A percentile compares a stretch with the other conserved stretches of the same genome.
These are phyloP conservation scores for Steinernema scapterisci DNA, from an alignment of 2,888 invertebrate species.

Conservation along the genomic window DNA sequence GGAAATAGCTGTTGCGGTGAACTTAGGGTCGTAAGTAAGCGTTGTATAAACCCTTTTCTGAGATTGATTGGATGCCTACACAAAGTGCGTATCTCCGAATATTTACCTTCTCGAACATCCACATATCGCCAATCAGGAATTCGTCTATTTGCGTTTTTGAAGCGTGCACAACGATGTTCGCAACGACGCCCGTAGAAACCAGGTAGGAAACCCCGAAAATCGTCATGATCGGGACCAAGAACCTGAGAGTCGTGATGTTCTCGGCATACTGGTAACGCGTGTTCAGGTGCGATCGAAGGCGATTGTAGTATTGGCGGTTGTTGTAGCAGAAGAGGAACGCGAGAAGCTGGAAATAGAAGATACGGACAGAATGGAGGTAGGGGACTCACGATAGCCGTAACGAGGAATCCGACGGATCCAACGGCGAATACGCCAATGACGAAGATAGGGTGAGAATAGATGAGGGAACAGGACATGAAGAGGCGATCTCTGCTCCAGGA, in stretches of 20 bases:
- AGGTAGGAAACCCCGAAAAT: slow-evolving; percentile 33
- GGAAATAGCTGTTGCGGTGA: no score
- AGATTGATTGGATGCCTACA: no score
- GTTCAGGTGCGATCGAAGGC: slow-evolving; percentile 28
- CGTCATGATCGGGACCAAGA: slow-evolving; percentile 33
- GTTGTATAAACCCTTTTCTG: no score
- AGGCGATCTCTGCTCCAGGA: slow-evolving; percentile 29
- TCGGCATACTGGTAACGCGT: slow-evolving; percentile 37
- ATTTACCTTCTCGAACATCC: slow-evolving; percentile 35
- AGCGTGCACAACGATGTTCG: slow-evolving; percentile 31
- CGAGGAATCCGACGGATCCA: slow-evolving; percentile 30
- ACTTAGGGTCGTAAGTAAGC: no score
- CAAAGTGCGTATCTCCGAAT: not conserved
- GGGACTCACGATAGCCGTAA: slow-evolving; percentile 28
- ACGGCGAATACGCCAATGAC: slow-evolving; percentile 34
- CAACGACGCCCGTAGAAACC: slow-evolving; percentile 29
- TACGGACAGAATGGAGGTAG: not conserved
- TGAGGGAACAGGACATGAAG: slow-evolving; percentile 33
- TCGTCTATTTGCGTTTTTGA: slow-evolving; percentile 8
- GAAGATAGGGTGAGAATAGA: slow-evolving; percentile 33
- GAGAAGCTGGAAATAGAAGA: slow-evolving; percentile 19
- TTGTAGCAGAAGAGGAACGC: slow-evolving; percentile 34
- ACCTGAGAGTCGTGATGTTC: slow-evolving; percentile 35
- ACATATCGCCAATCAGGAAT: slow-evolving; percentile 29
- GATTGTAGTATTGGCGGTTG: slow-evolving; percentile 32